Base-by-base conservation (phyloP, 2,888 invertebrate species). In the Nomada ruficornis region DNA sequence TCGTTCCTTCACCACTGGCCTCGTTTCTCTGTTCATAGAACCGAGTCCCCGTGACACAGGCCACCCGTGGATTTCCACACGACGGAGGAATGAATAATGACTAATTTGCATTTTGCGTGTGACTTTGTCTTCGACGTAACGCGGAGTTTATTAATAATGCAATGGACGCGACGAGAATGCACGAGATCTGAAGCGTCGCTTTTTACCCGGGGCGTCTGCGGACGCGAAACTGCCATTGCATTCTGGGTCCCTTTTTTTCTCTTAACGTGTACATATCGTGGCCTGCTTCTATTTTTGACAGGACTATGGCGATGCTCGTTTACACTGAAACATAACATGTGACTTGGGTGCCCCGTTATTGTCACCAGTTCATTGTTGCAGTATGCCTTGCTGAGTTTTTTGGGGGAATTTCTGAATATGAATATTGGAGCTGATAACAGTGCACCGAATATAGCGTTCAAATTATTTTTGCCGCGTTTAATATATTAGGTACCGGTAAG, bases 81-180 rank as follows among this genome's bases (percentile, higher is more conserved):
- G 72, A 26, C 77, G 62, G 60, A 69, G 79, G 87, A 90, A 89
- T 89, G 86, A 86, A 80, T 89, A 89, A 89, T 88, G 85, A 76
- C 88, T 90, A 89, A 91, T 92, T 92, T 91, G 90, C 92, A 92
- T 91, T 91, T 92, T 89, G 91, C 91, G 91, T 91, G 92, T 90
- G 89, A 91, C 89, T 90, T 90, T 88, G 90, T 90, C 90, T 86
- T 88, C 80, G 85, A 86, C 81, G 89, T 89, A 86, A 88, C 88
- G 86, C 83, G 67, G 80, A 87, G 88, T 89, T 89, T 91, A 91
- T 92, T 92, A 92, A 92, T 92, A 92, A 92, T 92, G 89, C 91
- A 90, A 84, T 86, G 81, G 88, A 84, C 85, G 84, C 67, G 77
- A 74, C 74, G 65, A 52, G 67, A 75, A 44, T 55, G 42, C 68